Evolutionary conservation across 2,113 vertebrate genomes (phyloP).

Genomic region (Carassius gibelio): DNA sequence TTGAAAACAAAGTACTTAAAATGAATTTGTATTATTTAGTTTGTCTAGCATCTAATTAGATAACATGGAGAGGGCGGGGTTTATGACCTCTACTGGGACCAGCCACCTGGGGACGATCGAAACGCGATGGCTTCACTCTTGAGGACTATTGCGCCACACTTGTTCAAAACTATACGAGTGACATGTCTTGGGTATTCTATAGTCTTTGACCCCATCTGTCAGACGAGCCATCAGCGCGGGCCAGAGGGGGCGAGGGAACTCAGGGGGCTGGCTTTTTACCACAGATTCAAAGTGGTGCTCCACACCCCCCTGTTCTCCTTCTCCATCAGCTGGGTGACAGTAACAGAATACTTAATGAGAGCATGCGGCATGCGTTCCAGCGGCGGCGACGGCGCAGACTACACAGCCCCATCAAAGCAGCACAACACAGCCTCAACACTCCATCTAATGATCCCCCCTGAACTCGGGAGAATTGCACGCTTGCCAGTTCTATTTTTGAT

Average conservation of each 20-base stretch:
- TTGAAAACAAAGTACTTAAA: too few relatives aligned
- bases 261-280: background rate
- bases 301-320: background rate
- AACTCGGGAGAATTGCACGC: constrained; percentile 8
- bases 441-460: constrained; percentile 12
- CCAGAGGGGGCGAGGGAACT: background rate
- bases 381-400: background rate
- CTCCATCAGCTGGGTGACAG: background rate
- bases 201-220: background rate
- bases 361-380: background rate
- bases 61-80: too few relatives aligned
- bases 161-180: too few relatives aligned
- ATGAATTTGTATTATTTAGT: too few relatives aligned
- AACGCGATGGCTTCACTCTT: too few relatives aligned
- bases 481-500: background rate
- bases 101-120: too few relatives aligned
- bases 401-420: constrained; percentile 5
- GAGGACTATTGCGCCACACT: too few relatives aligned
- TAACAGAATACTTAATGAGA: constrained; percentile 28
- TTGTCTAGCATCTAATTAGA: too few relatives aligned
- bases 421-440: background rate
- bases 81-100: too few relatives aligned
- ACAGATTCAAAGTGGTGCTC: background rate
- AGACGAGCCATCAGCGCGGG: background rate
- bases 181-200: too few relatives aligned